phyloP scores from a whole-genome alignment of 2,113 vertebrate genomes.

The Albula goreensis region DNA sequence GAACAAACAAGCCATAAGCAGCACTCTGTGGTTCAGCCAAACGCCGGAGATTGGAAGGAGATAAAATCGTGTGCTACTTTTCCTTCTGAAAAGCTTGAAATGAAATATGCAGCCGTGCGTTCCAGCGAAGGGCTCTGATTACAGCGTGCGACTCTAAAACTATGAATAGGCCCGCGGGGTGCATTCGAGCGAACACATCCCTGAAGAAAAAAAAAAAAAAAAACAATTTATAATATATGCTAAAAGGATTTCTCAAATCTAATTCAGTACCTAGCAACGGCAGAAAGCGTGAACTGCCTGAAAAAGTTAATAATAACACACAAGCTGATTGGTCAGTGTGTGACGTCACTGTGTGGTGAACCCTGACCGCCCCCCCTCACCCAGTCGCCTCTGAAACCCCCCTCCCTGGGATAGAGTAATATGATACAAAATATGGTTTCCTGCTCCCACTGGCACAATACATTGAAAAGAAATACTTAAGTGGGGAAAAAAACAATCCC shows the following conservation, averaged over 20 bases:
- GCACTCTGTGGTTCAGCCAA: too few relatives aligned
- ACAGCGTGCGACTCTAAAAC: not conserved
- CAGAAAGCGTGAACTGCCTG: not conserved
- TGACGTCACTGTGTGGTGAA: not conserved
- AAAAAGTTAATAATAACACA: not conserved
- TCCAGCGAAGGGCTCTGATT: too few relatives aligned
- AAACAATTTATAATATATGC: too few relatives aligned
- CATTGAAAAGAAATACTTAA: not conserved
- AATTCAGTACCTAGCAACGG: not conserved
- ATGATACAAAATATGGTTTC: not conserved
- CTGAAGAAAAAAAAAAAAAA: not conserved
- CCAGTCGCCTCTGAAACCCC: not conserved
- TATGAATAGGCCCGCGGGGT: not conserved
- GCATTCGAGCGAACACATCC: not conserved
- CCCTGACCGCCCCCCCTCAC: not conserved
- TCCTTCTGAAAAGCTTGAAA: not conserved
- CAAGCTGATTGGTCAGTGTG: slow-evolving; percentile 1
- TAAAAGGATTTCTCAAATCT: too few relatives aligned
- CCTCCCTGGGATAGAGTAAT: not conserved
- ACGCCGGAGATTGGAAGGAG: not conserved
- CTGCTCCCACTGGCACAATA: not conserved
- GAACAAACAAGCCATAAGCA: too few relatives aligned
- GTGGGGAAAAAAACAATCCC: not conserved
- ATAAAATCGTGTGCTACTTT: not conserved
- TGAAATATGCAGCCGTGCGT: too few relatives aligned